phyloP scores from a whole-genome alignment of 1,140 invertebrate genomes.

The Drosophila suzukii region DNA sequence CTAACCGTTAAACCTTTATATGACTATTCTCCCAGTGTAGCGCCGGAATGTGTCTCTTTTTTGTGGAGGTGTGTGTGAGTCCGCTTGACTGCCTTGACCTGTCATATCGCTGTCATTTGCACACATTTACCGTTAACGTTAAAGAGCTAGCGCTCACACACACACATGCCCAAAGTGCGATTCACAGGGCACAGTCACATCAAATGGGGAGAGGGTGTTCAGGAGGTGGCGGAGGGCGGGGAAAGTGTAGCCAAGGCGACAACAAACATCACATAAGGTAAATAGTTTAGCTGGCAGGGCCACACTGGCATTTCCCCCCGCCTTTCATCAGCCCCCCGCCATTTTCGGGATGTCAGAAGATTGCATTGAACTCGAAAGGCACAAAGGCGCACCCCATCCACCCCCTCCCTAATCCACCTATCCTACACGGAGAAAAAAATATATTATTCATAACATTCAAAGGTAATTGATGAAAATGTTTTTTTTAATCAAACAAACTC shows the following conservation, averaged over 20 bases:
- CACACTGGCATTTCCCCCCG: constrained; percentile 16
- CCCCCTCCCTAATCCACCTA: neutral
- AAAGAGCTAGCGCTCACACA: constrained; percentile 46
- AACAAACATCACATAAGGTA: constrained; percentile 47
- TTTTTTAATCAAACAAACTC: too few relatives aligned
- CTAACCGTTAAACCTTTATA: neutral
- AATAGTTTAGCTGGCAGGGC: constrained; percentile 69
- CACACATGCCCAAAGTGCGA: constrained; percentile 7
- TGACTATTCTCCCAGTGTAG: constrained; percentile 11
- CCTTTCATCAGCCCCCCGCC: neutral
- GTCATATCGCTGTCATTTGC: constrained; percentile 78
- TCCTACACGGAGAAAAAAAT: neutral
- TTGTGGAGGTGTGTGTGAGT: constrained; percentile 6
- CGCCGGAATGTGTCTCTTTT: neutral
- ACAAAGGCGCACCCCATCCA: constrained; percentile 33
- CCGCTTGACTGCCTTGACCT: constrained; percentile 57
- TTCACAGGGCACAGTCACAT: constrained; percentile 3
- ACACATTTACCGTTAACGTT: constrained; percentile 77
- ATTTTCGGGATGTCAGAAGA: constrained; percentile 24
- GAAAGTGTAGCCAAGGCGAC: constrained; percentile 58
- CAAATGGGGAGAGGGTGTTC: constrained; percentile 2
- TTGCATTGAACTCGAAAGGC: constrained; percentile 75
- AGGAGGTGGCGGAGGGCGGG: neutral
- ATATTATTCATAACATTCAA: too few relatives aligned
- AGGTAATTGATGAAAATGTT: too few relatives aligned